Evolutionary conservation across 2,888 invertebrate species (phyloP), one percentile per base, ranked within the genome.

Genomic region (Eurytoma adleriae): DNA sequence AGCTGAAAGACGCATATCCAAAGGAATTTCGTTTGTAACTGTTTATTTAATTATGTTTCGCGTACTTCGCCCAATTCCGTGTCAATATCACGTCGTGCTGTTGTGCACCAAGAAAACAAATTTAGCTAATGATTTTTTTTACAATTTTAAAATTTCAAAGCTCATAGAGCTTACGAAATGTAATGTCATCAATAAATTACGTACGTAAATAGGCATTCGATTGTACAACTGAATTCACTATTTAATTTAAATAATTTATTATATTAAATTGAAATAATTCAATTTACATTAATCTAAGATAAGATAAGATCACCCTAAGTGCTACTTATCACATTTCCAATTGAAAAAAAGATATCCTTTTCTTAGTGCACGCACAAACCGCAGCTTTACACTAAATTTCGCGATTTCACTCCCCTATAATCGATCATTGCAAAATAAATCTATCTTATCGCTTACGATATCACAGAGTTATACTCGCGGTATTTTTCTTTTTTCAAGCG

Each of bases 381-480:
- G 16, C 62, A 69, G 80, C 76, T 82, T 80, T 73, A 74, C 61
- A 70, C 73, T 76, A 69, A 54, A 79, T 82, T 80, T 82, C 67
- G 77, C 83, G 71, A 67, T 80, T 71, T 79, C 27, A 48, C 74
- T 74, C 50, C 66, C 62, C 52, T 67, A 71, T 66, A 81, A 78
- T 84, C 82, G 84, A 85, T 88, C 85, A 86, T 87, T 80, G 80
- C 75, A 82, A 89, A 89, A 88, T 90, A 90, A 88, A 86, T 90
- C 87, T 89, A 89, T 85, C 90, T 90, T 90, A 90, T 87, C 88
- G 87, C 88, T 87, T 90, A 90, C 88, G 86, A 86, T 90, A 90
- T 90, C 90, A 90, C 90, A 90, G 90, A 90, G 88, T 89, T 88
- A 89, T 78, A 78, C 89, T 88, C 88, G 87, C 88, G 87, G 87